Conservation (phyloP, 2,888 invertebrate species). For the Aspidiotus rigidus region DNA sequence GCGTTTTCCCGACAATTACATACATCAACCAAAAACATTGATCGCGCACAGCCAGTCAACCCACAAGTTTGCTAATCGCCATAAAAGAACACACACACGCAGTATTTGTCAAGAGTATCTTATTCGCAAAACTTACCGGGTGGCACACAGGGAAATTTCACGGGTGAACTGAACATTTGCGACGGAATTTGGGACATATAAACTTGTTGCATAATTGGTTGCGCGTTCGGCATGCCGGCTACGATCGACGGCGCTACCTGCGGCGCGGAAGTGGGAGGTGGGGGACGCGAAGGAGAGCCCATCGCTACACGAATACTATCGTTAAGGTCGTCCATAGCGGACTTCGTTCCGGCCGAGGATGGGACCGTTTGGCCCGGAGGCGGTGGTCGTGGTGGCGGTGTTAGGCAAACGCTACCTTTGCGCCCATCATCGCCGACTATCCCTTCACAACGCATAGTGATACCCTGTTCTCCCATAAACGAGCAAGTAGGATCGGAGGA, state of each 20-base stretch:
- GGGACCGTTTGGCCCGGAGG: constrained; percentile 35
- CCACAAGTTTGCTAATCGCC: no score
- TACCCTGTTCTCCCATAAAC: no score
- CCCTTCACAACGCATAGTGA: constrained; percentile 42
- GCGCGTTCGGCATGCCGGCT: constrained; percentile 1
- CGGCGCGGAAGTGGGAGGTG: constrained; percentile 35
- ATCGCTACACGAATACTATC: constrained; percentile 59
- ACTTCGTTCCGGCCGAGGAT: constrained; percentile 44
- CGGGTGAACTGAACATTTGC: constrained; percentile 37
- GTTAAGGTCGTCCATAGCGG: constrained; percentile 59
- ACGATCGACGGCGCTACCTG: constrained; percentile 9
- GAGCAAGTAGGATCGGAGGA: constrained; percentile 25
- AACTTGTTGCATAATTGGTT: constrained; percentile 15
- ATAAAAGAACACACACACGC: no score
- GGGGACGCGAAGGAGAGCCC: constrained; percentile 42
- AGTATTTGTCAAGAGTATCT: no score
- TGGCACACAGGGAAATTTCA: constrained; percentile 30
- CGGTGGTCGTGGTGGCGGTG: constrained; percentile 45
- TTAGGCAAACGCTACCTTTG: constrained; percentile 38
- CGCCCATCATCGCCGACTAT: constrained; percentile 41
- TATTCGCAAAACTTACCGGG: constrained; percentile 25
- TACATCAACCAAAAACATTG: constrained; percentile 1
- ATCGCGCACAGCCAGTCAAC: not conserved
- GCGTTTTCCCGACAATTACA: not conserved
- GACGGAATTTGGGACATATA: constrained; percentile 30